These are phyloP conservation scores for Drosophila testacea DNA, from an alignment of 2,888 invertebrate genomes.

Conservation along the genomic window DNA sequence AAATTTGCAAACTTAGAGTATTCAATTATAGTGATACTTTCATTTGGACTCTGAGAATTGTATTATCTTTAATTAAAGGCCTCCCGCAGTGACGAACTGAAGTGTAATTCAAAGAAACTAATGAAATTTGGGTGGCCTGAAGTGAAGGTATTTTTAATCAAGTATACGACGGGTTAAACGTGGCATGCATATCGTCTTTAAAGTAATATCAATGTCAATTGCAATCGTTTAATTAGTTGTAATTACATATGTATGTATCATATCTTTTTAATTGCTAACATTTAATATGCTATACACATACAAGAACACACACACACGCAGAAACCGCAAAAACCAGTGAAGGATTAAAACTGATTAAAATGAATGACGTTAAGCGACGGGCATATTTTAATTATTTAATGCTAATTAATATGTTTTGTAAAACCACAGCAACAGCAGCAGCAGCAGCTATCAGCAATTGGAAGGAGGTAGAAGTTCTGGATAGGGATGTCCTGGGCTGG, in stretches of 20 bases:
- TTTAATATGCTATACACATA: constrained; percentile 57
- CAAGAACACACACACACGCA: constrained; percentile 5
- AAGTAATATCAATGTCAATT: constrained; percentile 6
- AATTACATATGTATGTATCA: constrained; percentile 48
- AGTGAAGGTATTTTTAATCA: not conserved
- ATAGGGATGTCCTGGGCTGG: too few relatives aligned
- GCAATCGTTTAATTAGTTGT: constrained; percentile 48
- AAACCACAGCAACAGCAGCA: constrained; percentile 64
- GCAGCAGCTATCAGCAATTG: constrained; percentile 20
- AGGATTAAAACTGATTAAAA: constrained; percentile 78
- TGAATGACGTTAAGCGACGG: constrained; percentile 78
- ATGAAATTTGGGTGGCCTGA: not conserved
- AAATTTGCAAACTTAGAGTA: too few relatives aligned
- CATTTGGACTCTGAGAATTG: too few relatives aligned
- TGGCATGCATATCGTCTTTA: constrained; percentile 14
- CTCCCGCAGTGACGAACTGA: not conserved
- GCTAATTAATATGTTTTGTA: constrained; percentile 79
- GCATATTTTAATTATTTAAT: constrained; percentile 81
- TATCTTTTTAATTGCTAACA: constrained; percentile 62
- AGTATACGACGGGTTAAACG: constrained; percentile 16
- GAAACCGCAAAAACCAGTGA: constrained; percentile 55
- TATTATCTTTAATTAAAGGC: too few relatives aligned
- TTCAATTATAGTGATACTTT: too few relatives aligned
- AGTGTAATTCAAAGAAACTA: not conserved
- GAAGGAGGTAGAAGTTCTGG: not conserved